These are phyloP conservation scores for Chrysogorgia sp. DNA, from an alignment of 92 coral and sea anemone genomes.

Conservation along the genomic window DNA sequence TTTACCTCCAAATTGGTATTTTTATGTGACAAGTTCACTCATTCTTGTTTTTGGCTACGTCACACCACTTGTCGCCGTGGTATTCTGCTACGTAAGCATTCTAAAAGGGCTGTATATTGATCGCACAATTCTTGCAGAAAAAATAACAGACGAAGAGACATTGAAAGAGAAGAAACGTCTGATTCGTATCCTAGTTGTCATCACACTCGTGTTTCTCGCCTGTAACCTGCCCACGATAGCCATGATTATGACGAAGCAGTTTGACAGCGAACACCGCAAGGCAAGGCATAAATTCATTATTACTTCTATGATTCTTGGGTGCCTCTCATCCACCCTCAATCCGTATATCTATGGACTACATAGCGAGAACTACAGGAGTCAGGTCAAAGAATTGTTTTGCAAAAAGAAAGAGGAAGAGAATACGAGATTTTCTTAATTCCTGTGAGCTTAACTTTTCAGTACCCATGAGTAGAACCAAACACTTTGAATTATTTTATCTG, in stretches of 20 bases:
- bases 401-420: neutral
- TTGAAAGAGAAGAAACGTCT: constrained; percentile 1
- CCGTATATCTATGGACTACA: too few species aligned
- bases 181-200: neutral
- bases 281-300: too few species aligned
- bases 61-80: neutral
- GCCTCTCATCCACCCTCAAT: too few species aligned
- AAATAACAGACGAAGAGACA: neutral
- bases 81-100: neutral
- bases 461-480: too few species aligned
- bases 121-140: neutral
- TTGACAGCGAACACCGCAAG: too few species aligned
- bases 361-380: neutral
- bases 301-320: too few species aligned
- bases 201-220: neutral
- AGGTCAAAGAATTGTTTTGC: neutral
- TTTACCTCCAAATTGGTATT: too few species aligned
- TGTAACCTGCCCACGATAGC: neutral
- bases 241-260: neutral
- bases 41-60: neutral
- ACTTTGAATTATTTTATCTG: too few species aligned
- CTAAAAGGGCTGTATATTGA: neutral
- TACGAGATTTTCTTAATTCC: too few species aligned
- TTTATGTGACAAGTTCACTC: neutral
- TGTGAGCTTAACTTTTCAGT: too few species aligned